These are phyloP conservation scores for Belgica antarctica DNA, from an alignment of 2,888 invertebrate species.

Conservation along the genomic window DNA sequence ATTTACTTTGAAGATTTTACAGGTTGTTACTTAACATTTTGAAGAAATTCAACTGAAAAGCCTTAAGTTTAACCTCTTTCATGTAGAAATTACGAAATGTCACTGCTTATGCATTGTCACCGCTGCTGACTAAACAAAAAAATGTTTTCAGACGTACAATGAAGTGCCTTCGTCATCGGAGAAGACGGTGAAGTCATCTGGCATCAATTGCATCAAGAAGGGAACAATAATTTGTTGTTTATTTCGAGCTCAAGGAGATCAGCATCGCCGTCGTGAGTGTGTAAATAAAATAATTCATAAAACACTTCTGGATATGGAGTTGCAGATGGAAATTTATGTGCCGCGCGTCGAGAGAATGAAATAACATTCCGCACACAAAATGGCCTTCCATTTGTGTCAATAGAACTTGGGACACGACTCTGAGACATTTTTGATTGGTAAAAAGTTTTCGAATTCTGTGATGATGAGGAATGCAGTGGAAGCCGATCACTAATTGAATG, in stretches of 20 bases:
- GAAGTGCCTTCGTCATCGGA: too few species aligned
- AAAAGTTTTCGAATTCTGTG: neutral
- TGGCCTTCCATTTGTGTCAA: constrained; percentile 9
- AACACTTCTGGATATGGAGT: constrained; percentile 4
- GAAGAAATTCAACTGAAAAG: too few species aligned
- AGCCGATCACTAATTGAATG: neutral
- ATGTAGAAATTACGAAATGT: too few species aligned
- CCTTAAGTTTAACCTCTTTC: too few species aligned
- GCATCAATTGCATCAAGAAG: neutral
- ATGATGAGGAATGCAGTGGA: neutral
- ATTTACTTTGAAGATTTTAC: too few species aligned
- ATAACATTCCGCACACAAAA: neutral
- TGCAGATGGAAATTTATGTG: neutral
- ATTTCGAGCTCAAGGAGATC: constrained; percentile 26
- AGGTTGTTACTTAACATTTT: too few species aligned
- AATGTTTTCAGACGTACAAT: too few species aligned
- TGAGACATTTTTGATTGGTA: neutral
- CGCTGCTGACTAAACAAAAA: too few species aligned
- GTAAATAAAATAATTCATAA: constrained; percentile 15
- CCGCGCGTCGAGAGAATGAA: neutral
- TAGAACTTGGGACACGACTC: neutral
- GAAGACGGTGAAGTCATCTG: too few species aligned
- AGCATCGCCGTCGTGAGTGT: neutral
- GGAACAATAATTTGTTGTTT: constrained; percentile 1
- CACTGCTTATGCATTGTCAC: too few species aligned